Base-by-base conservation (phyloP, 2,797 vertebrate genomes). In the Lutjanus argentimaculatus region DNA sequence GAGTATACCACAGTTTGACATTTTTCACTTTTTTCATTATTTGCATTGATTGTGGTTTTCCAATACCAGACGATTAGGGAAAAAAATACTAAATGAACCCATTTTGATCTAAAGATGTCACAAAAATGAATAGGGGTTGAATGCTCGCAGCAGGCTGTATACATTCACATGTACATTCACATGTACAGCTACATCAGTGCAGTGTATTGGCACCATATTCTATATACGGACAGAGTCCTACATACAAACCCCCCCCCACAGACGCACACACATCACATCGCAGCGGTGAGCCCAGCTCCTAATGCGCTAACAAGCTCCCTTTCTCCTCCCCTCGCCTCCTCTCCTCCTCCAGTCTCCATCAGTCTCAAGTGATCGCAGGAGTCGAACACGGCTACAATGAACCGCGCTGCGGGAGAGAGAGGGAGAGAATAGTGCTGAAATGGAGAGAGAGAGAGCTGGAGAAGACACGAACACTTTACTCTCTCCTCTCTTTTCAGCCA, bases 271-370 rank as follows among this genome's bases (percentile, higher is more conserved):
- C 6, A 36, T 51, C 59, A 77, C 45, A 68, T 46, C 85, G 46
- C 89, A 89, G 90, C 64, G 43, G 85, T 86, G 73, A 79, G 57
- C 72, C 77, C 65, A 42, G 94, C 96, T 97, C 97, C 96, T 97
- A 97, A 98, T 97, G 97, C 94, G 97, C 97, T 98, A 99, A 99
- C 97, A 97, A 98, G 97, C 97, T 97, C 96, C 95, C 96, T 96
- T 96, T 96, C 97, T 95, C 96, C 95, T 95, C 95, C 96, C 95
- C 95, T 97, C 95, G 94, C 95, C 84, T 95, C 95, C 95, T 95
- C 95, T 96, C 94, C 96, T 97, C 95, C 96, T 95, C 94, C 96
- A 94, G 95, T 96, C 96, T 95, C 95, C 95, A 87, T 92, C 87
- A 89, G 94, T 96, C 95, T 95, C 95, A 89, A 92, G 91, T 96